Evolutionary conservation across 2,888 invertebrate species (phyloP).

Genomic region (Leucophenga maculata): DNA sequence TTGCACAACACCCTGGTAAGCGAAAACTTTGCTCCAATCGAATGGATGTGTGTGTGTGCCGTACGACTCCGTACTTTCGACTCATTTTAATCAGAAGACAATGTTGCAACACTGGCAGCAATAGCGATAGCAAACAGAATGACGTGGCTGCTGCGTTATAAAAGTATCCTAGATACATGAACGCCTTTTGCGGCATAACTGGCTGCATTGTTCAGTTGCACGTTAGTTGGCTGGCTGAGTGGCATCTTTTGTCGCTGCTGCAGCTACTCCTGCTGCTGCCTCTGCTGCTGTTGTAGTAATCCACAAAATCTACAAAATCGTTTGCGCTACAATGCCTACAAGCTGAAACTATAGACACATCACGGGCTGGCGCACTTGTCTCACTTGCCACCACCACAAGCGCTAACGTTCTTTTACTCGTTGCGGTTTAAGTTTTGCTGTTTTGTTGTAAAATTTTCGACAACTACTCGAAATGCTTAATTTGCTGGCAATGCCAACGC

Average conservation of each 20-base stretch:
- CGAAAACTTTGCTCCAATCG: too few species aligned
- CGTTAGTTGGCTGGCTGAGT: neutral
- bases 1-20: too few species aligned
- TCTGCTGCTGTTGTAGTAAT: constrained; percentile 5
- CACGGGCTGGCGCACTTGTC: too few species aligned
- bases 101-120: neutral
- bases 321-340: neutral
- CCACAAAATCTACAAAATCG: constrained; percentile 15
- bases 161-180: neutral
- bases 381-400: too few species aligned
- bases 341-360: neutral
- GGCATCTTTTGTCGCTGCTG: neutral
- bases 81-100: constrained; percentile 6
- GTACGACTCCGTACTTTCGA: neutral
- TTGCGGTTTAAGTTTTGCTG: constrained; percentile 15
- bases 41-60: too few species aligned
- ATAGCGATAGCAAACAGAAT: too few species aligned
- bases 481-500: constrained; percentile 1
- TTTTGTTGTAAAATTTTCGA: constrained; percentile 14
- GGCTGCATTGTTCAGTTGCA: neutral
- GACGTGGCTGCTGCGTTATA: neutral
- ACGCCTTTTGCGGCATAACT: neutral
- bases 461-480: constrained; percentile 19
- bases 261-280: too few species aligned
- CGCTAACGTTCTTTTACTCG: neutral